Evolutionary conservation across 2,113 vertebrate species (phyloP).

Genomic region (Holacanthus passer): DNA sequence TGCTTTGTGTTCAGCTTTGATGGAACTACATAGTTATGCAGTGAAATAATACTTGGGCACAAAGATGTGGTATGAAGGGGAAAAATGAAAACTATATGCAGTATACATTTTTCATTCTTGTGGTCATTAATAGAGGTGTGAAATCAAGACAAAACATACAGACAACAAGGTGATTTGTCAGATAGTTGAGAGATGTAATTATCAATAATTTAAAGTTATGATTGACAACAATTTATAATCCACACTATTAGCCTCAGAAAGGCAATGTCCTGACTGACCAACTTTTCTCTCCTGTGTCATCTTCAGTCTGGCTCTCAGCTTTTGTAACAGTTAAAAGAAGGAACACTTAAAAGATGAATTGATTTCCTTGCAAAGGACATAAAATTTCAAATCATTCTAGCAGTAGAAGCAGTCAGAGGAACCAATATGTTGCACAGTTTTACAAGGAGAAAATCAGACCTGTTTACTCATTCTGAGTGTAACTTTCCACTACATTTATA

Average conservation of each 20-base stretch:
- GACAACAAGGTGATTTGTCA: neutral
- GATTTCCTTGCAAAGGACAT: neutral
- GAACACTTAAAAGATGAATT: neutral
- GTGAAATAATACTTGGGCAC: slow-evolving; percentile 74
- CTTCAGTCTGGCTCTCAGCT: neutral
- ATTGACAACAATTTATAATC: neutral
- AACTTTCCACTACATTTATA: slow-evolving; percentile 43
- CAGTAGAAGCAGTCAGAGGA: slow-evolving; percentile 22
- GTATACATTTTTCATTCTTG: slow-evolving; percentile 40
- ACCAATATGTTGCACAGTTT: slow-evolving; percentile 2
- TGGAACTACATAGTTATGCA: slow-evolving; percentile 81
- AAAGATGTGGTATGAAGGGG: slow-evolving; percentile 41
- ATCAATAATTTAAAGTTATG: neutral
- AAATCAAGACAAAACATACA: neutral
- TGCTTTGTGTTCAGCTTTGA: slow-evolving; percentile 76
- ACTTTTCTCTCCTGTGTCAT: neutral
- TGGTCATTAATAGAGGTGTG: slow-evolving; percentile 36
- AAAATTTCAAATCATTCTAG: neutral
- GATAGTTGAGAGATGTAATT: neutral
- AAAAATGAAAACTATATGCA: slow-evolving; percentile 54
- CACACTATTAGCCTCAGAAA: neutral
- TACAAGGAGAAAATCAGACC: slow-evolving; percentile 20
- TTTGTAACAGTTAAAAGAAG: neutral
- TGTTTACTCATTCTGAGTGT: slow-evolving; percentile 49
- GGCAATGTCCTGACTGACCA: neutral